phyloP scores from a whole-genome alignment of 2,113 vertebrate species.

The Scortum barcoo region DNA sequence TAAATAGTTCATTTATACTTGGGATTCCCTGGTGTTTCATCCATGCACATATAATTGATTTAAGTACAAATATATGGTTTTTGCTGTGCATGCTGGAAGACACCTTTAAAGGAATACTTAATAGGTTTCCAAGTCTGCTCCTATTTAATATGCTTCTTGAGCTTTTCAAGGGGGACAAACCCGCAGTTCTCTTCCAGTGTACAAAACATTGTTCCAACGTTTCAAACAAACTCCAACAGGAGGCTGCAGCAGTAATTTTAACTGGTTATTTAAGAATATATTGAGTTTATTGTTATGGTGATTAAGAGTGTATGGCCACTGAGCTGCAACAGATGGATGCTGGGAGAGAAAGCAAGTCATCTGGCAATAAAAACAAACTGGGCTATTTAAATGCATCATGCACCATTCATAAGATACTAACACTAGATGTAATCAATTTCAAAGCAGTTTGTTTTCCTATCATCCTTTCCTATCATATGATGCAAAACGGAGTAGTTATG shows the following conservation, averaged over 20 bases:
- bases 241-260: neutral
- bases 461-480: constrained; percentile 29
- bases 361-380: neutral
- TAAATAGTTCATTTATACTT: constrained; percentile 20
- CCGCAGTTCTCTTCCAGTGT: neutral
- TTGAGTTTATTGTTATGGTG: neutral
- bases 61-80: constrained; percentile 13
- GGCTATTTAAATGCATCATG: neutral
- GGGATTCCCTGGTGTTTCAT: constrained; percentile 12
- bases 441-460: constrained; percentile 3
- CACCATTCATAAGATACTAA: neutral
- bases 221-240: neutral
- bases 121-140: neutral
- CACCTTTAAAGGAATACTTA: neutral
- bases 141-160: constrained; percentile 7
- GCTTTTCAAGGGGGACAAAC: constrained; percentile 9
- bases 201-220: neutral
- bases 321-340: constrained; percentile 11
- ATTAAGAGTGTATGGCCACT: neutral
- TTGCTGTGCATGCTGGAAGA: neutral
- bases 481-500: neutral
- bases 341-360: neutral
- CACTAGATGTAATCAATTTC: neutral
- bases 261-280: neutral
- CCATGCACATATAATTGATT: constrained; percentile 3